Base-by-base conservation (phyloP, 2,113 vertebrate genomes). In the Gallinago jamesoni region DNA sequence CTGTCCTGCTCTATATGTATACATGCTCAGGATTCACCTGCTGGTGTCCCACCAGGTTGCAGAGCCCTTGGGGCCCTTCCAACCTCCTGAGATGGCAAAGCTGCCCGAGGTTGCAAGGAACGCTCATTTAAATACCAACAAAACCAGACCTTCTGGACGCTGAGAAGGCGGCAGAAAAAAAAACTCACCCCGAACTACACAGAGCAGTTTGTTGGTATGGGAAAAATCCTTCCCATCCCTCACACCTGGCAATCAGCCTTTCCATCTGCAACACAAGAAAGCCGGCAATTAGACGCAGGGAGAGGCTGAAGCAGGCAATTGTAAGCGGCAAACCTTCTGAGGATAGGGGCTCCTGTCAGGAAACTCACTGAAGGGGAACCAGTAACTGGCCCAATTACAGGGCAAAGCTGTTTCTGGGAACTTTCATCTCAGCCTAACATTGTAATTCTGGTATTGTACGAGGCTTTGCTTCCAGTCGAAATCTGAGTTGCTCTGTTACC, bases 321-420 rank as follows among this genome's bases (percentile, higher is more conserved):
- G 86, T 78, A 84, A 86, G 93, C 86, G 84, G 63, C 37, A 95
- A 93, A 82, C 84, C 94, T 87, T 96, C 64, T 47, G 94, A 91
- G 93, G 66, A 96, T 41, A 92, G 93, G 39, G 77, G 69, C 43
- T 96, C 43, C 84, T 95, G 91, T 95, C 94, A 93, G 91, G 77
- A 94, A 96, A 95, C 33, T 84, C 93, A 89, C 84, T 96, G 95
- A 91, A 94, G 87, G 45, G 69, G 84, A 97, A 96, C 95, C 69
- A 81, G 89, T 84, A 94, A 66, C 95, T 53, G 66, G 89, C 53
- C 77, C 91, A 96, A 94, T 97, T 96, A 97, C 81, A 94, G 89
- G 69, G 84, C 53, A 94, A 94, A 84, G 73, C 88, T 94, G n/a
- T 95, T 95, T 68, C 91, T 78, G 62, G 66, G 60, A 91, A 75